Base-by-base conservation (phyloP, 2,797 vertebrate genomes). In the Streptopelia turtur region DNA sequence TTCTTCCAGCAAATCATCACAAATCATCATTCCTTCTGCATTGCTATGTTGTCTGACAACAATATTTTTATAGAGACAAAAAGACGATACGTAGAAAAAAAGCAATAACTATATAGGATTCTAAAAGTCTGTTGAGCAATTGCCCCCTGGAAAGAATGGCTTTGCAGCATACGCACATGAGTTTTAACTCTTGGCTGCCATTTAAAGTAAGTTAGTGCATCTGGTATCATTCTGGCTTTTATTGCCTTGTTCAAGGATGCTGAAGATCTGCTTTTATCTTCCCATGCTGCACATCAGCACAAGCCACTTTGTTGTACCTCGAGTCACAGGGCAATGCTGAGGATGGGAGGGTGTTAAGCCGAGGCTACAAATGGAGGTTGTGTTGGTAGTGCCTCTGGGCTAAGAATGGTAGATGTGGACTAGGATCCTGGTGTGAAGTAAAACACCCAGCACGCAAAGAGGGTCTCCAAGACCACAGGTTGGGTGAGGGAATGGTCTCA, bases 71-170 rank as follows among this genome's bases (percentile, higher is more conserved):
- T 37, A 64, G 31, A 87, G 87, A 83, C 30, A 85, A 82, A 89
- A 89, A 88, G 56, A 72, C 78, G 60, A 83, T 93, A 70, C 12
- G 7, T 50, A 83, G 43, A 82, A 70, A 63, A 93, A 93, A 87
- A 92, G 23, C 65, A 90, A 35, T 76, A 93, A 65, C 50, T 90
- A 5, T 41, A 57, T 28, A 64, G 65, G 41, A 82, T 91, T 81
- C 89, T 92, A 49, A 76, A 95, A 90, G 37, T 79, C 89, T 96
- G 41, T 52, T 85, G 70, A 94, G 75, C 77, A 92, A 78, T 91
- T 76, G 33, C 65, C 76, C 61, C 22, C 79, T 85, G 74, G 95
- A 93, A 95, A 92, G 53, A 83, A 78, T n/a, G 61, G 60, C 65
- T 93, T 91, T 66, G 50, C 37, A 63, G 79, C 13, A 5, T 75